Evolutionary conservation across 2,797 vertebrate genomes (phyloP).

Genomic region (Setipinna tenuifilis): DNA sequence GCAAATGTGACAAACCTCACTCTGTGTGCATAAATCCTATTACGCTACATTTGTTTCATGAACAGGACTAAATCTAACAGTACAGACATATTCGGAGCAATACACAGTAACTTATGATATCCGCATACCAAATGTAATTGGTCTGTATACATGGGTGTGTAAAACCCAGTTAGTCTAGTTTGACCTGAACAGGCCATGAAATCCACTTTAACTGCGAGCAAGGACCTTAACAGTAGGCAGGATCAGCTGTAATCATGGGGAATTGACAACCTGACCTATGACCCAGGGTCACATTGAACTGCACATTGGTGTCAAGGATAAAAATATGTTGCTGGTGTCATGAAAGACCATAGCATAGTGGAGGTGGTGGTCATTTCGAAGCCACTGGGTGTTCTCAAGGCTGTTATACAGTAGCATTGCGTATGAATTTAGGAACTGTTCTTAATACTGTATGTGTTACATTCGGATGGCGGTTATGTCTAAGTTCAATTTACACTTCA

Average conservation of each 20-base stretch:
- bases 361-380: too few relatives aligned
- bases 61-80: background rate
- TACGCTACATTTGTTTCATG: background rate
- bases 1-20: conserved; percentile 68
- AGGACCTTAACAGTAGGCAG: background rate
- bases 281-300: conserved; percentile 7
- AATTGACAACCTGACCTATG: conserved; percentile 1
- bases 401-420: too few relatives aligned
- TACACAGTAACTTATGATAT: background rate
- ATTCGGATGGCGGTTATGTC: too few relatives aligned
- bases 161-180: background rate
- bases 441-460: too few relatives aligned
- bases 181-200: background rate
- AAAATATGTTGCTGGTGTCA: background rate
- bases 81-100: background rate
- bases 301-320: background rate
- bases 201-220: background rate
- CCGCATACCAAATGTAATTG: background rate
- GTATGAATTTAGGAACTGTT: too few relatives aligned
- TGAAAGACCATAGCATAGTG: background rate
- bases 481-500: background rate
- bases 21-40: conserved; percentile 10
- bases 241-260: conserved; percentile 12
- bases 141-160: background rate
- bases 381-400: too few relatives aligned